Evolutionary conservation across 2,113 vertebrate genomes (phyloP).

Genomic region (Suricata suricatta): DNA sequence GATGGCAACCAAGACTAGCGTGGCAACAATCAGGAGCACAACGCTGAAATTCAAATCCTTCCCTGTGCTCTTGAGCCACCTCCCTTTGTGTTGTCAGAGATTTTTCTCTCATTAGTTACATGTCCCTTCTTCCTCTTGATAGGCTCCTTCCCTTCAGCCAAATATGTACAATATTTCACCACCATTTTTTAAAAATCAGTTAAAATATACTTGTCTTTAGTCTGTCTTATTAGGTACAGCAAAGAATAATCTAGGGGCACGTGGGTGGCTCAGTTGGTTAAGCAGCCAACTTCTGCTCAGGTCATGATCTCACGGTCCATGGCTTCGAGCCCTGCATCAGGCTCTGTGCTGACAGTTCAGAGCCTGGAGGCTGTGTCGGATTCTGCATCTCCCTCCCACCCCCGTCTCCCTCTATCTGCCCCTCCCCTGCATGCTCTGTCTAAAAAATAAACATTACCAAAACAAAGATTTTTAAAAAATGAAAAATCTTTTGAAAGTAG

Average conservation of each 20-base stretch:
- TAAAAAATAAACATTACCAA: too few species aligned
- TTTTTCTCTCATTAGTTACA: not conserved
- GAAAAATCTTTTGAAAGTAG: not conserved
- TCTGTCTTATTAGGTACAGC: not conserved
- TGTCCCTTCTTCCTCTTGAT: not conserved
- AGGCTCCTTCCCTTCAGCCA: not conserved
- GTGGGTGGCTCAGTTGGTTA: too few species aligned
- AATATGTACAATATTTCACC: not conserved
- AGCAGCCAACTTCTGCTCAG: too few species aligned
- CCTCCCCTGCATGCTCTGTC: too few species aligned
- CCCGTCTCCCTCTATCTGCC: too few species aligned
- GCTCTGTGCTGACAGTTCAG: too few species aligned
- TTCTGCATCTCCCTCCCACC: too few species aligned
- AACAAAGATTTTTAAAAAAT: too few species aligned
- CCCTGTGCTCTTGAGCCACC: not conserved
- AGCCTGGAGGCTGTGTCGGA: too few species aligned
- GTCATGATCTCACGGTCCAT: too few species aligned
- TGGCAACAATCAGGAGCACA: not conserved
- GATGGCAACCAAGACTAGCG: not conserved
- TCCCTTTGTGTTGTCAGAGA: not conserved
- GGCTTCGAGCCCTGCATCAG: too few species aligned
- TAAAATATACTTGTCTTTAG: not conserved
- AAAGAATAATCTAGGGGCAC: not conserved
- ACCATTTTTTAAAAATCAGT: not conserved
- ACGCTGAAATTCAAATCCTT: not conserved